A percentile compares a stretch with the other conserved stretches of the same genome.
Evolutionary conservation across 2,113 vertebrate species (phyloP).

Genomic region (Osmerus mordax): DNA sequence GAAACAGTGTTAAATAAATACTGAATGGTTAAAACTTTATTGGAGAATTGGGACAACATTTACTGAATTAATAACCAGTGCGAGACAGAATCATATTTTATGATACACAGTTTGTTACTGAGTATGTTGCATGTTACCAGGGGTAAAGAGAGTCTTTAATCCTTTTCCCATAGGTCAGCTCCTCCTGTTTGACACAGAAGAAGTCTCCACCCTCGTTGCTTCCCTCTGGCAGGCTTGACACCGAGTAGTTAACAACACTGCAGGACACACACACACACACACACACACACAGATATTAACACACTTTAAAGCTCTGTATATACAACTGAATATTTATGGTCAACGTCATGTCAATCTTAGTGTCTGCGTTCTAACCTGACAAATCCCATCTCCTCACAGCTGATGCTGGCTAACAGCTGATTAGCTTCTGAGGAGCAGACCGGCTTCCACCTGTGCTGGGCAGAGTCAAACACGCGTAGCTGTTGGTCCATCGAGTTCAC

Average conservation of each 20-base stretch:
- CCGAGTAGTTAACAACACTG: constrained; percentile 77
- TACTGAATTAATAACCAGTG: background rate
- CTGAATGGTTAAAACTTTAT: background rate
- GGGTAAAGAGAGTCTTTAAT: constrained; percentile 80
- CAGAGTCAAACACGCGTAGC: constrained; percentile 78
- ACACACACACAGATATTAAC: background rate
- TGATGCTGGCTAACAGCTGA: constrained; percentile 77
- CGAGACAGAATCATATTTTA: no score
- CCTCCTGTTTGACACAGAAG: constrained; percentile 79
- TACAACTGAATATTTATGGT: background rate
- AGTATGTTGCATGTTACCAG: constrained; percentile 70
- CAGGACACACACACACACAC: constrained; percentile 26
- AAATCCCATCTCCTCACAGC: constrained; percentile 90
- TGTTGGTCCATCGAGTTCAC: constrained; percentile 77
- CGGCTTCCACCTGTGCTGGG: constrained; percentile 78
- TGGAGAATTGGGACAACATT: no score
- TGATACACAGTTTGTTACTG: no score
- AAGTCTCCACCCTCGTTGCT: constrained; percentile 76
- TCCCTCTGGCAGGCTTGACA: constrained; percentile 65
- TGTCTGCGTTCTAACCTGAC: constrained; percentile 72
- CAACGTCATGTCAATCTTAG: background rate
- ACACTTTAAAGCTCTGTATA: background rate
- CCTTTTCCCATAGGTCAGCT: constrained; percentile 75
- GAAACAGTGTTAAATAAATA: background rate
- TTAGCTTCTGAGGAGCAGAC: constrained; percentile 82